These are phyloP conservation scores for Brachypteracias leptosomus DNA, from an alignment of 2,113 vertebrate genomes.

Conservation along the genomic window DNA sequence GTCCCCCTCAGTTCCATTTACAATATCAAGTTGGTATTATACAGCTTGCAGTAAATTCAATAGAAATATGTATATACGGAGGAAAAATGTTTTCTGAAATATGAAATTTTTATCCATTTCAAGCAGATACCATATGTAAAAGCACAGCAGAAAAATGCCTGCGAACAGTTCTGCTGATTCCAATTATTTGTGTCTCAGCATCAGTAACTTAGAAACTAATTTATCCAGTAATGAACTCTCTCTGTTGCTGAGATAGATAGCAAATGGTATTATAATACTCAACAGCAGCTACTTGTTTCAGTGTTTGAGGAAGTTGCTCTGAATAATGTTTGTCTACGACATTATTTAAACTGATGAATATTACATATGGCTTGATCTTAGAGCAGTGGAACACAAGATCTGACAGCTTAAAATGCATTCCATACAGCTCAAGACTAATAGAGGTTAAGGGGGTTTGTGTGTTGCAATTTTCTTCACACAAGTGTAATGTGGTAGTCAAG, in stretches of 20 bases:
- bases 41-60: background rate
- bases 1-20: background rate
- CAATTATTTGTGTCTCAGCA: conserved; percentile 52
- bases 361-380: conserved; percentile 51
- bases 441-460: conserved; percentile 43
- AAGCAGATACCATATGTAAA: conserved; percentile 20
- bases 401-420: conserved; percentile 59
- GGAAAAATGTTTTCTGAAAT: background rate
- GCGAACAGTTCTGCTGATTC: conserved; percentile 35
- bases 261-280: conserved; percentile 31
- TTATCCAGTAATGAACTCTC: conserved; percentile 69
- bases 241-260: conserved; percentile 53
- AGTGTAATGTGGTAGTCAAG: conserved; percentile 8
- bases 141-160: conserved; percentile 35
- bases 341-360: conserved; percentile 52
- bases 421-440: conserved; percentile 35
- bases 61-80: background rate
- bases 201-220: conserved; percentile 69
- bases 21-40: background rate
- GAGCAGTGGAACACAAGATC: conserved; percentile 44
- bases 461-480: conserved; percentile 43
- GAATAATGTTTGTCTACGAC: background rate
- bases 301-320: conserved; percentile 6
- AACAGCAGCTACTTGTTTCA: conserved; percentile 49
- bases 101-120: background rate